A percentile compares a stretch with the other conserved stretches of the same genome.
These are phyloP conservation scores for Chionis minor DNA, from an alignment of 2,113 vertebrate species.

Conservation along the genomic window DNA sequence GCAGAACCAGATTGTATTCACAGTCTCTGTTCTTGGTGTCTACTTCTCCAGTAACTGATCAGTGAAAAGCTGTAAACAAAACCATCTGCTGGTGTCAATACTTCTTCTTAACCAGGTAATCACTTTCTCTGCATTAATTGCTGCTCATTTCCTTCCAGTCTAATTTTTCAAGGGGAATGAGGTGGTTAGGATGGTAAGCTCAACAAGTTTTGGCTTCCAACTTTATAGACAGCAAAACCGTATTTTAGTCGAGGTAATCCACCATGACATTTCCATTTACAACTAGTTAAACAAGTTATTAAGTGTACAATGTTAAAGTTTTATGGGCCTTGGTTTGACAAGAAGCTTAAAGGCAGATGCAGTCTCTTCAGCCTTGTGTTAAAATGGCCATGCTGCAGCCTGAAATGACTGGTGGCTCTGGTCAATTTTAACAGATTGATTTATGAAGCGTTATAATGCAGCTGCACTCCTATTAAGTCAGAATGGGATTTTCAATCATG, in stretches of 20 bases:
- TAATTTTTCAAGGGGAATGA: not conserved
- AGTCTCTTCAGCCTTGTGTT: not conserved
- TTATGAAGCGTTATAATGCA: not conserved
- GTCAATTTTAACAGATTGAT: not conserved
- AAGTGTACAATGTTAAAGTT: not conserved
- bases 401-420: not conserved
- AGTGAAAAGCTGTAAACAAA: constrained; percentile 34
- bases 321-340: not conserved
- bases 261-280: not conserved
- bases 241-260: not conserved
- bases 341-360: not conserved
- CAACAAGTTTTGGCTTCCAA: not conserved
- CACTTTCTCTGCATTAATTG: not conserved
- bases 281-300: not conserved
- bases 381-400: not conserved
- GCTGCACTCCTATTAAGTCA: not conserved
- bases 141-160: not conserved
- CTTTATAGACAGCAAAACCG: not conserved
- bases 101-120: constrained; percentile 17
- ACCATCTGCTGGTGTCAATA: constrained; percentile 35
- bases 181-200: not conserved
- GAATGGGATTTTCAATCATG: not conserved
- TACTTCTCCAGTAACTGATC: not conserved
- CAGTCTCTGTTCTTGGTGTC: not conserved
- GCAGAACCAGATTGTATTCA: not conserved